phyloP scores from a whole-genome alignment of 2,113 vertebrate species.

The Peromyscus leucopus region DNA sequence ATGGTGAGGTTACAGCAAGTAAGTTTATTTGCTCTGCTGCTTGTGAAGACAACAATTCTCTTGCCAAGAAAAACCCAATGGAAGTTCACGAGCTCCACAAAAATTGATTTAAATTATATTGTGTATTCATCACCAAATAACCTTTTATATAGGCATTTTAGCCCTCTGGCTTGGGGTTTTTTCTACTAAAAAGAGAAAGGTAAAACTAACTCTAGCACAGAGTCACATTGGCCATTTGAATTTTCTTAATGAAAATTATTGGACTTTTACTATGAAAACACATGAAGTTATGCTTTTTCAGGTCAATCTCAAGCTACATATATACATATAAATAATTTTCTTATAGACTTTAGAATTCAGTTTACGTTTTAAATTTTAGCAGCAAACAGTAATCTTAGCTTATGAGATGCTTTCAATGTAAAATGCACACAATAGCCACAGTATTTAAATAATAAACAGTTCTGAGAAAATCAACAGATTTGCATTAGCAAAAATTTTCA shows the following conservation, averaged over 20 bases:
- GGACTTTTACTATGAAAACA: not conserved
- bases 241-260: not conserved
- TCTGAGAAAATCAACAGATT: not conserved
- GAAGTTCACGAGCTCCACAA: not conserved
- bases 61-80: not conserved
- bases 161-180: not conserved
- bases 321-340: not conserved
- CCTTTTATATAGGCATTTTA: not conserved
- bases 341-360: not conserved
- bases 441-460: not conserved
- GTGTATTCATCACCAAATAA: not conserved
- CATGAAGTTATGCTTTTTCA: not conserved
- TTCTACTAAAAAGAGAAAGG: not conserved
- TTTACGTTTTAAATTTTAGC: not conserved
- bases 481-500: not conserved
- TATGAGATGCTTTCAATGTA: not conserved
- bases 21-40: not conserved
- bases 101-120: not conserved
- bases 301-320: not conserved
- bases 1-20: not conserved
- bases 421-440: not conserved
- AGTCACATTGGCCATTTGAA: not conserved
- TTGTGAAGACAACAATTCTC: not conserved
- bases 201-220: not conserved
- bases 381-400: not conserved